phyloP scores from a whole-genome alignment of 2,888 invertebrate genomes.

The Escarpia spicata region DNA sequence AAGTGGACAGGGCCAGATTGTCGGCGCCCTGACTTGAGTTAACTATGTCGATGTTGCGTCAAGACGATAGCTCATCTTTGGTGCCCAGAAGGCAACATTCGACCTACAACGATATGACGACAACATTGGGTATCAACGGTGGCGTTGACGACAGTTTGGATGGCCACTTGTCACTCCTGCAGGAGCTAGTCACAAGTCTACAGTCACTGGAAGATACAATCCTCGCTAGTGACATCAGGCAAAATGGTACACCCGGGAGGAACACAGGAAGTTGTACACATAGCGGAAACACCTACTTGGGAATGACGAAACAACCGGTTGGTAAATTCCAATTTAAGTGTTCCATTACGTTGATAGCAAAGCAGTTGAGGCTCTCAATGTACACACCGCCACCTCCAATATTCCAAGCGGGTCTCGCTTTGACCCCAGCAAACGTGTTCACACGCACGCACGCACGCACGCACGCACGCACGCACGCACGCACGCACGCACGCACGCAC shows the following conservation, averaged over 20 bases:
- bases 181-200: not conserved
- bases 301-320: not conserved
- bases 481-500: too few species aligned
- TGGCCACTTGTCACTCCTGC: not conserved
- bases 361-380: too few species aligned
- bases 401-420: too few species aligned
- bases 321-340: not conserved
- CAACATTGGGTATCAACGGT: not conserved
- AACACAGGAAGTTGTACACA: not conserved
- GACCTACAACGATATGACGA: not conserved
- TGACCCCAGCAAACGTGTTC: too few species aligned
- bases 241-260: not conserved
- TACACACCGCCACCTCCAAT: too few species aligned
- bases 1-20: not conserved
- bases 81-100: not conserved
- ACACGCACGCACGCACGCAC: too few species aligned
- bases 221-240: not conserved
- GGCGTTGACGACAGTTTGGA: not conserved
- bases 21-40: not conserved
- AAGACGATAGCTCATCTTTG: not conserved
- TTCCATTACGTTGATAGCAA: not conserved
- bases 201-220: not conserved
- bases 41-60: not conserved
- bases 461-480: too few species aligned
- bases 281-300: not conserved